Evolutionary conservation across 2,888 invertebrate species (phyloP).

Genomic region (Rapana venosa): DNA sequence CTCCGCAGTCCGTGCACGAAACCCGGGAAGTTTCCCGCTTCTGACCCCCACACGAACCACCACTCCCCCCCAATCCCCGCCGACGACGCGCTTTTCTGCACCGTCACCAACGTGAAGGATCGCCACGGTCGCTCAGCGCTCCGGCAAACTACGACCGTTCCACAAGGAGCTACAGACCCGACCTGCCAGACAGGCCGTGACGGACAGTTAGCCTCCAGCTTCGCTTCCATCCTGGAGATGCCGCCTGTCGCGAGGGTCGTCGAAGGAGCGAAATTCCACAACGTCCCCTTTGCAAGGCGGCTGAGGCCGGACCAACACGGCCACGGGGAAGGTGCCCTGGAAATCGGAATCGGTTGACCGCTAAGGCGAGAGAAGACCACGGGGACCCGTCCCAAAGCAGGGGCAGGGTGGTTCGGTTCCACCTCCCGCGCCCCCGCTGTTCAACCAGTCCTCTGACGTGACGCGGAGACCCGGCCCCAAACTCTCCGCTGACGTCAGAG

Average conservation of each 20-base stretch:
- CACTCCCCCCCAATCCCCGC: background rate
- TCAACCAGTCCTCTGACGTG: no score
- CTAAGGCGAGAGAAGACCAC: background rate
- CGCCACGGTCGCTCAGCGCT: background rate
- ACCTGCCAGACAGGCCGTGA: background rate
- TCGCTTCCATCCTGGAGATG: background rate
- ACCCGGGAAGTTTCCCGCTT: no score
- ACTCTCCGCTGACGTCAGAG: background rate
- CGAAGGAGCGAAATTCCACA: background rate
- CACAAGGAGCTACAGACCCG: background rate
- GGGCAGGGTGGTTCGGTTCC: background rate
- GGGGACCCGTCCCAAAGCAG: background rate
- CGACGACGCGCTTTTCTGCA: background rate
- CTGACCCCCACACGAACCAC: background rate
- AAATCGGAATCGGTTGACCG: background rate
- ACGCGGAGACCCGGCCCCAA: slow-evolving; percentile 1
- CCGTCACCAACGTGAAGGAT: background rate
- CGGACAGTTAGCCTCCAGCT: background rate
- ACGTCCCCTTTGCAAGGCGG: background rate
- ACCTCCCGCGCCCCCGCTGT: background rate
- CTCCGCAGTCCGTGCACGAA: background rate
- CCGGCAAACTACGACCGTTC: background rate
- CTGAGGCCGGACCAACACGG: background rate
- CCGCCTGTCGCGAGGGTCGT: no score
- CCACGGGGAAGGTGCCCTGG: background rate